Base-by-base conservation (phyloP, 2,113 vertebrate species). In the Pipa parva region DNA sequence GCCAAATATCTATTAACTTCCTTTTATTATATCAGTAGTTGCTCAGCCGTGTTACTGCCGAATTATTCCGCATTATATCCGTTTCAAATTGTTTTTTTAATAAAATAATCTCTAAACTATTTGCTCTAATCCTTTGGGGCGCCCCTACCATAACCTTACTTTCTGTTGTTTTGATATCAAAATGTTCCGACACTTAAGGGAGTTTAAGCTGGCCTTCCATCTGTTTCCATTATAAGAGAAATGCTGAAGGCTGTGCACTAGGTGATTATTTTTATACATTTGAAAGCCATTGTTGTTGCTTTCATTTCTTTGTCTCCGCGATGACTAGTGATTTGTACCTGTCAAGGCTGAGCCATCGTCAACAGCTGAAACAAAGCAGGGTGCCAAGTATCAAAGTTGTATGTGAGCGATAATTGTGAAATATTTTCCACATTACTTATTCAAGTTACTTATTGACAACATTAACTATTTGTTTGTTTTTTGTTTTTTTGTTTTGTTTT, bases 171-270 rank as follows among this genome's bases (percentile, higher is more conserved):
- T 31, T 31, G 29, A 31, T 31, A 31, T 31, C 29, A 31, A 6
- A 31, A 31, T 50, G 4, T 5, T 49, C 12, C 2, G 46, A 20
- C n/a, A 50, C 48, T 22, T 50, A 21, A 11, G 18, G 18, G 11
- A 9, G 18, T 50, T 24, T 18, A 21, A 21, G 15, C 22, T 11
- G 9, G 4, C 11, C 10, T 18, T 22, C 20, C 20, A 50, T 50
- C 22, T 10, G 48, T 22, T 22, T 50, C 20, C 22, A 3, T 10
- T 11, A 20, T 50, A 4, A 49, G n/a, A 49, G 6, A 20, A 20
- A 21, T n/a, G 46, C 46, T 21, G n/a, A 49, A 49, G n/a, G 46
- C 46, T 49, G 46, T 49, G 18, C 13, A n/a, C 46, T 49, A 50
- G 20, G 20, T 50, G 48, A 22, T 22, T 50, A 15, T 22, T 22